A percentile compares a stretch with the other conserved stretches of the same genome.
Conservation (phyloP, 2,797 vertebrate species). For the Amphiprion clarkii region DNA sequence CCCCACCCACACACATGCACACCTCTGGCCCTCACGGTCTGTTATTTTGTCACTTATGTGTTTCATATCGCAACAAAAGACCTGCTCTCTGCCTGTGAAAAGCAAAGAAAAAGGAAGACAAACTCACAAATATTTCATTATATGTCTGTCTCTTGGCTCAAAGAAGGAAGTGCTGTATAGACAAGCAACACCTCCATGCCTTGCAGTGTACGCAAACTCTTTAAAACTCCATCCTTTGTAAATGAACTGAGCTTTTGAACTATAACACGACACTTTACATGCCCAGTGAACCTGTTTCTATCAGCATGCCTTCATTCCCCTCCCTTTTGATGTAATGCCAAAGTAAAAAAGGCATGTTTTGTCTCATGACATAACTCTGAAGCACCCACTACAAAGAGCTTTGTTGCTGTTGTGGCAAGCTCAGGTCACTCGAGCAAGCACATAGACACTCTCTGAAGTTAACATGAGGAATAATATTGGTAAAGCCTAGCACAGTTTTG, state of each 20-base stretch:
- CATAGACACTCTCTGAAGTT: constrained; percentile 5
- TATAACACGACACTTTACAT: constrained; percentile 7
- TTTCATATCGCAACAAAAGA: constrained; percentile 1
- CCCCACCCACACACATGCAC: background rate
- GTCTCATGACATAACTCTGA: constrained; percentile 44
- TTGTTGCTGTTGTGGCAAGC: constrained; percentile 12
- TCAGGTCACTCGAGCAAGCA: constrained; percentile 23
- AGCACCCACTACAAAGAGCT: constrained; percentile 37
- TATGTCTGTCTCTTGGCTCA: constrained; percentile 3
- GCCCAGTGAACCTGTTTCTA: background rate
- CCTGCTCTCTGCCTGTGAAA: background rate
- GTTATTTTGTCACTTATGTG: constrained; percentile 4
- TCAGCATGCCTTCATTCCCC: constrained; percentile 26
- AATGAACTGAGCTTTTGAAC: constrained; percentile 21
- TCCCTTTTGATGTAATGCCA: constrained; percentile 25
- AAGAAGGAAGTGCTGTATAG: background rate
- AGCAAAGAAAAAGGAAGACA: constrained; percentile 1
- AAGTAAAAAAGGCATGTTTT: constrained; percentile 16
- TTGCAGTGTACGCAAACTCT: background rate
- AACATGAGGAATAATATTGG: constrained; percentile 25
- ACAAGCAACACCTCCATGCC: background rate
- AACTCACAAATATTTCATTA: background rate
- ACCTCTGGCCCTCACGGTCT: background rate
- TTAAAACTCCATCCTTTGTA: background rate
- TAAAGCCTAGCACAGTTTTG: constrained; percentile 43